A percentile compares a stretch with the other conserved stretches of the same genome.
phyloP scores from a whole-genome alignment of 2,113 vertebrate species.

The Rhynchopsitta pachyrhyncha region DNA sequence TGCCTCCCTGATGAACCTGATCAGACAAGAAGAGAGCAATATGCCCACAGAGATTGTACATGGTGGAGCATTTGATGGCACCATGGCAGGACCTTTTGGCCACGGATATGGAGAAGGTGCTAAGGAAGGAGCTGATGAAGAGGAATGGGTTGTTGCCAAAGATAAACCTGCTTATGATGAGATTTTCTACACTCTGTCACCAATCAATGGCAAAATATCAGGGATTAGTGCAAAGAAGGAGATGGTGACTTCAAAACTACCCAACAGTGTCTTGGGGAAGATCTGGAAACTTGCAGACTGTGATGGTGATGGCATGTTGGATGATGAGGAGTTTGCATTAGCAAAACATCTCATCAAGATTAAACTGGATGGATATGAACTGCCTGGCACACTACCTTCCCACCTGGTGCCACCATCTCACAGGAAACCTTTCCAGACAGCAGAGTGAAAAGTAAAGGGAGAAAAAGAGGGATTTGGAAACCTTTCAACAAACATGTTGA shows the following conservation, averaged over 20 bases:
- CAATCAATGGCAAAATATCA: slow-evolving; percentile 92
- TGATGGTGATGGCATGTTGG: slow-evolving; percentile 92
- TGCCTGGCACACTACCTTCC: slow-evolving; percentile 83
- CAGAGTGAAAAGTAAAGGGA: slow-evolving; percentile 74
- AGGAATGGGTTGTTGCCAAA: slow-evolving; percentile 93
- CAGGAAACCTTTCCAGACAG: slow-evolving; percentile 83
- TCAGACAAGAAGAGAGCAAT: slow-evolving; percentile 90
- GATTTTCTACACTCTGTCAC: slow-evolving; percentile 94
- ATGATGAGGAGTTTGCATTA: slow-evolving; percentile 94
- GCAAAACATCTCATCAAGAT: slow-evolving; percentile 96
- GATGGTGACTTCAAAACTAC: slow-evolving; percentile 95
- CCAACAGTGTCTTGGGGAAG: slow-evolving; percentile 94
- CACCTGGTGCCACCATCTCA: slow-evolving; percentile 92
- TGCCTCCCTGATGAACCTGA: slow-evolving; percentile 86
- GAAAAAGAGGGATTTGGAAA: slow-evolving; percentile 22
- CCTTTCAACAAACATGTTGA: not conserved
- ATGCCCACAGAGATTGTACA: slow-evolving; percentile 84
- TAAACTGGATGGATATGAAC: slow-evolving; percentile 93
- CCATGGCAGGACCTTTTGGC: slow-evolving; percentile 90
- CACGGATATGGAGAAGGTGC: slow-evolving; percentile 94
- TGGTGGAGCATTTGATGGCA: slow-evolving; percentile 94
- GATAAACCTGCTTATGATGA: slow-evolving; percentile 96
- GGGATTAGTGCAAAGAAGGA: slow-evolving; percentile 95
- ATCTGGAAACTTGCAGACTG: slow-evolving; percentile 98
- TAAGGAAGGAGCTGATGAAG: slow-evolving; percentile 88